These are phyloP conservation scores for Strongylocentrotus purpuratus DNA, from an alignment of 35 echinoderm and acorn worm genomes.

Conservation along the genomic window DNA sequence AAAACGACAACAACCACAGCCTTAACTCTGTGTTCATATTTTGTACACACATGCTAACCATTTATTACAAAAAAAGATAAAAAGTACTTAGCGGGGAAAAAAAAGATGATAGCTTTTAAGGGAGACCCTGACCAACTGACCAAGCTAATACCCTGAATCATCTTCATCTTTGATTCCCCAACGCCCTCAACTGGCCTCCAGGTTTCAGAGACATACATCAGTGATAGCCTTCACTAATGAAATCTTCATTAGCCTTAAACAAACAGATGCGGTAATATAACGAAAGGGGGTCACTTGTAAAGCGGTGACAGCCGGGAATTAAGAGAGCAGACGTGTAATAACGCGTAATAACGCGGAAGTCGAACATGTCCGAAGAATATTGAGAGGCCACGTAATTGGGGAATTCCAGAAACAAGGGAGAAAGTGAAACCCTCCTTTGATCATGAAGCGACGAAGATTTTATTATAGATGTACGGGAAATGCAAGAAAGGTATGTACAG, in stretches of 20 bases:
- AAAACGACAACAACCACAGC: too few relatives aligned
- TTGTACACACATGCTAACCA: too few relatives aligned
- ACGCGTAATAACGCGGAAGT: background rate
- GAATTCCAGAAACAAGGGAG: background rate
- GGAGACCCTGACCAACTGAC: background rate
- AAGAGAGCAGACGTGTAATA: background rate
- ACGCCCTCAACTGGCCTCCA: background rate
- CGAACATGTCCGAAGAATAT: background rate
- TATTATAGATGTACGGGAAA: background rate
- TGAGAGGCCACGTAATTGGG: background rate
- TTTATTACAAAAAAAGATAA: too few relatives aligned
- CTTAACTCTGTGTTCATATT: too few relatives aligned
- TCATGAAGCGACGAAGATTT: background rate
- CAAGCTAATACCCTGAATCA: background rate
- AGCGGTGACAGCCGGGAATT: background rate
- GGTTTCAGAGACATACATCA: background rate
- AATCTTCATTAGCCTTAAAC: conserved; percentile 29
- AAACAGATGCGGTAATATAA: conserved; percentile 23
- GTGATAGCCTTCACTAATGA: background rate
- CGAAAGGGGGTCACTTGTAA: background rate
- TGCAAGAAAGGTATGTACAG: too few relatives aligned
- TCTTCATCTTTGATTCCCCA: background rate
- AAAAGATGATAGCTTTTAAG: background rate
- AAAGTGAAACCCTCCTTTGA: background rate
- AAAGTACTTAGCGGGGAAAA: background rate